A percentile compares a stretch with the other conserved stretches of the same genome.
These are phyloP conservation scores for Leucophenga montana DNA, from an alignment of 2,888 invertebrate genomes.

Conservation along the genomic window DNA sequence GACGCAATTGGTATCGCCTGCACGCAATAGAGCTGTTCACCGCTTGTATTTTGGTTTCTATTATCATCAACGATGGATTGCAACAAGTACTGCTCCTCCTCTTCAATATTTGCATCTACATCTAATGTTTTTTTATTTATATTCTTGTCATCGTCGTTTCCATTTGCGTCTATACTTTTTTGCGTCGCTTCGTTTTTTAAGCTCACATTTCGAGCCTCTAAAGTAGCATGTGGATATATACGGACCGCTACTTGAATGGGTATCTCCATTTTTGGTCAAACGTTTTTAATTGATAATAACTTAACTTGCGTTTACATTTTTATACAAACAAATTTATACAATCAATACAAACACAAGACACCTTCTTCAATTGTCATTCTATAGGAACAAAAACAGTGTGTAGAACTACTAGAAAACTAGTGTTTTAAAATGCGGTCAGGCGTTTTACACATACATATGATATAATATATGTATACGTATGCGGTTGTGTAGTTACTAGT, in stretches of 20 bases:
- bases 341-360: no score
- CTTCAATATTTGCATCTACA: neutral
- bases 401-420: no score
- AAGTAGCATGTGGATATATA: conserved; percentile 74
- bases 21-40: conserved; percentile 52
- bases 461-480: no score
- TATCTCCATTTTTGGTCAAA: conserved; percentile 76
- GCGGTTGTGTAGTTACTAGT: no score
- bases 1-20: conserved; percentile 68
- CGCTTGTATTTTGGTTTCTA: neutral
- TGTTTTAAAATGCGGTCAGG: no score
- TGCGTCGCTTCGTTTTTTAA: conserved; percentile 24
- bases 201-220: conserved; percentile 4
- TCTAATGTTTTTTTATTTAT: conserved; percentile 15
- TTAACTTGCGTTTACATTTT: no score
- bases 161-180: conserved; percentile 41
- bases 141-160: conserved; percentile 41
- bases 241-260: conserved; percentile 83
- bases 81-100: conserved; percentile 11
- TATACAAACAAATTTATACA: no score
- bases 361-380: no score
- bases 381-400: no score
- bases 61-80: conserved; percentile 26
- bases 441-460: no score
- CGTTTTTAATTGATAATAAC: no score